Base-by-base conservation (phyloP, 92 coral and sea anemone species). In the Phymanthus crucifer region DNA sequence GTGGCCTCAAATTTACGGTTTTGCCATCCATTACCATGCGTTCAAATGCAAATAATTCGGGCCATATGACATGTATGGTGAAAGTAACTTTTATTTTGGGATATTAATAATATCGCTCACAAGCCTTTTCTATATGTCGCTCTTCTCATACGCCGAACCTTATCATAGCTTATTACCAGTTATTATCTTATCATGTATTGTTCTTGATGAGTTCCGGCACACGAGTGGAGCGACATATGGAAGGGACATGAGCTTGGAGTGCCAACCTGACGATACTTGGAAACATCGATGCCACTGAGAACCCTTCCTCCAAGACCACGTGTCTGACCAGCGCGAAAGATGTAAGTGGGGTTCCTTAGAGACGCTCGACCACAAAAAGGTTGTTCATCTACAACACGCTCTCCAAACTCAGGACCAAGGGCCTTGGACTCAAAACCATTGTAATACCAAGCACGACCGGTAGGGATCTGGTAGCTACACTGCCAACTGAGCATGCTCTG, bases 331-430 rank as follows among this genome's bases (percentile, higher is more conserved):
- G 86, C 81, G 21, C 46, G 57, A 46, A 91, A 91, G 12, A 93
- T 69, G 32, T 81, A 77, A 27, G 71, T 50, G 1, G 98, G 95
- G 71, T 88, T 86, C 82, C 75, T 83, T 50, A 93, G 78, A 5
- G 93, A 89, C 27, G 73, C 72, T 29, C 93, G 82, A 5, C 94
- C 98, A 64, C 98, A 93, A 69, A 87, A 75, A 9, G 98, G 92
- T 12, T 68, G 45, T 57, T 82, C 79, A n/a, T 88, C 90, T 1
- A 69, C 79, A 21, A 88, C 91, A 48, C 91, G 80, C 32, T 88
- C 91, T 1, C 98, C 98, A 71, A 43, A 81, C 43, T 88, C 93
- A 35, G 87, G 85, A 43, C 89, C 87, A 70, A 48, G 76, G 10
- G 70, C 54, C 21, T 74, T 46, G 47, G 58, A 84, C 64, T 93